Base-by-base conservation (phyloP, 2,113 vertebrate species). In the Oreamnos americanus region DNA sequence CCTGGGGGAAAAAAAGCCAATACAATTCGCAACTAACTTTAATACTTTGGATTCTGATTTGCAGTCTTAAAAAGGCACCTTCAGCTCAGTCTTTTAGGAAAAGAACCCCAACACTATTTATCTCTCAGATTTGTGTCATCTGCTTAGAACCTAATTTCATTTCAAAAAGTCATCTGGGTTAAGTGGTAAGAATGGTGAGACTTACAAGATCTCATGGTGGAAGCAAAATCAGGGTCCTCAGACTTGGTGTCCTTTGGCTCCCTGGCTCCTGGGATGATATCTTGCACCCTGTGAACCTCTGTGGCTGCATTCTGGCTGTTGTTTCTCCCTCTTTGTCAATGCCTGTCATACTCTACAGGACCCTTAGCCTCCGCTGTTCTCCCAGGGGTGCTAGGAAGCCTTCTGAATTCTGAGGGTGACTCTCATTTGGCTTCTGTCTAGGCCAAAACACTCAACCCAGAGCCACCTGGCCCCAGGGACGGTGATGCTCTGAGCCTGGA, bases 41-140 rank as follows among this genome's bases (percentile, higher is more conserved):
- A 81, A 64, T 94, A 51, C 13, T 36, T 89, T 60, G 23, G 43
- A 83, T 90, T 92, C 49, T 49, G 57, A 94, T 90, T 90, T 92
- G 62, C 45, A 83, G 87, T 87, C 28, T 28, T 83, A 33, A 87
- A 87, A 94, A 67, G 17, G 12, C 43, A 96, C 13, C 28, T 92
- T 71, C 3, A 49, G 14, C 19, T 94, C 84, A 90, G 7, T 79
- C 87, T 19, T 95, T 89, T 57, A 55, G 26, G 60, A 85, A 30
- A 55, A n/a, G 11, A 64, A 39, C 64, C 49, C 3, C 53, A 82
- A 43, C 39, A 36, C 39, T 71, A 8, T 60, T 90, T 62, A 25
- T 57, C 13, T 53, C 19, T 74, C 16, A 36, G 14, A 26, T 36
- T 43, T 67, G 36, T 26, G 39, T 57, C 21, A 49, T 71, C 33